Base-by-base conservation (phyloP, 2,797 vertebrate species). In the Pangasius krempfi region DNA sequence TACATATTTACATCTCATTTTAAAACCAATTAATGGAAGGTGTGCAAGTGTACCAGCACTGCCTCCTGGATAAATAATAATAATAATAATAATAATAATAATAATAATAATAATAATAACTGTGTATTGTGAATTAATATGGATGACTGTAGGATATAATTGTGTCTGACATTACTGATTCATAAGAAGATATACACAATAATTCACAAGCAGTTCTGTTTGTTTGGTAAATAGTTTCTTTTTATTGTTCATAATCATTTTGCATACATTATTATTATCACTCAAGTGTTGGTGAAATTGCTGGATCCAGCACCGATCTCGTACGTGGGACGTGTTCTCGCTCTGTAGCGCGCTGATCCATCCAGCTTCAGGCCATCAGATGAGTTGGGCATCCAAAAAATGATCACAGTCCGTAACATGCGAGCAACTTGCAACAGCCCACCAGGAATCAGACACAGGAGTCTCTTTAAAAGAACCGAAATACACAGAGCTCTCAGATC, bases 241-340 rank as follows among this genome's bases (percentile, higher is more conserved):
- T 95, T 94, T 94, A 95, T 95, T 93, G 89, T 95, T 94, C 94
- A 94, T 94, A 92, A 95, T 95, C 94, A 93, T 94, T 92, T 96
- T 92, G 94, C 95, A 96, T 96, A 96, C 95, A 96, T 92, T 95
- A 94, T 95, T 93, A 93, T 95, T 93, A 93, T 95, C 94, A 96
- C 92, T 95, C 94, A 94, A 94, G 94, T 94, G 93, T 94, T 94
- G 93, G 94, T 94, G 93, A 94, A 93, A 92, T 93, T 94, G 94
- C 94, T 93, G 93, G 91, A 94, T 93, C 92, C 91, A 93, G 89
- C 90, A 89, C 78, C 76, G 85, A 78, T 91, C 78, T 83, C 1
- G 30, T 70, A 89, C 68, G 76, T 84, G 73, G 87, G 86, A 83
- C 92, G 88, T 93, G 89, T 91, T 91, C 93, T 88, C 90, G 87